Percentiles rank a stretch among this genome's conserved stretches.
Conservation (phyloP, 2,797 vertebrate species). For the Odontamblyopus lacepedii region DNA sequence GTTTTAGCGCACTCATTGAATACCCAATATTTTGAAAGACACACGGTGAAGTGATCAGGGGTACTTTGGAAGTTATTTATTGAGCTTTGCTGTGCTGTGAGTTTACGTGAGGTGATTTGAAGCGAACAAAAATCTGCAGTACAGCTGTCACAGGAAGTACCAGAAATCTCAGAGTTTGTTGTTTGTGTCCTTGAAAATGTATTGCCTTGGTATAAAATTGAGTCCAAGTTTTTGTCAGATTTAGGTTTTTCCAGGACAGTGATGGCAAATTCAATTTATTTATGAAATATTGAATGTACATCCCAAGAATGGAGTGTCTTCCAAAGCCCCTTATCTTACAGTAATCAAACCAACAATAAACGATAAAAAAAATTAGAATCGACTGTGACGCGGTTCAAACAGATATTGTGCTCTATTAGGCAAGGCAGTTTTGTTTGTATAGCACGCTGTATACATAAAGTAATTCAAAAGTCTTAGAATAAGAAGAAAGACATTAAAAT, state of each 20-base stretch:
- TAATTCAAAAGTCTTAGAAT: too few relatives aligned
- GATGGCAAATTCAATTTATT: not conserved
- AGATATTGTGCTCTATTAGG: too few relatives aligned
- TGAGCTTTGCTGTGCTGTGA: conserved; percentile 10
- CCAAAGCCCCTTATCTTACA: too few relatives aligned
- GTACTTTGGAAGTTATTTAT: conserved; percentile 15
- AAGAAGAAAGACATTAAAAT: too few relatives aligned
- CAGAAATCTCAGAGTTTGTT: not conserved
- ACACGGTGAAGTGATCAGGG: not conserved
- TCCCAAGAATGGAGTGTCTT: too few relatives aligned
- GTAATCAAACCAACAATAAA: too few relatives aligned
- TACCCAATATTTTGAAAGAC: conserved; percentile 11
- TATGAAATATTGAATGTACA: not conserved
- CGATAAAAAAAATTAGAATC: too few relatives aligned
- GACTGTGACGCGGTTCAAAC: too few relatives aligned
- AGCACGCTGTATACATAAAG: too few relatives aligned
- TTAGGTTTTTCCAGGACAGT: not conserved
- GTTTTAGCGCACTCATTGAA: conserved; percentile 43
- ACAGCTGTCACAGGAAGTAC: conserved; percentile 17
- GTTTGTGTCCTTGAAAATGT: conserved; percentile 1
- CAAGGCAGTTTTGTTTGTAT: too few relatives aligned
- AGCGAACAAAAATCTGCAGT: conserved; percentile 12
- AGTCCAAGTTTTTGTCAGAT: not conserved
- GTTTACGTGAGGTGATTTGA: not conserved
- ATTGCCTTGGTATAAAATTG: not conserved